A percentile compares a stretch with the other conserved stretches of the same genome.
Conservation (phyloP, 1,140 invertebrate species). For the Zaprionus africanus region DNA sequence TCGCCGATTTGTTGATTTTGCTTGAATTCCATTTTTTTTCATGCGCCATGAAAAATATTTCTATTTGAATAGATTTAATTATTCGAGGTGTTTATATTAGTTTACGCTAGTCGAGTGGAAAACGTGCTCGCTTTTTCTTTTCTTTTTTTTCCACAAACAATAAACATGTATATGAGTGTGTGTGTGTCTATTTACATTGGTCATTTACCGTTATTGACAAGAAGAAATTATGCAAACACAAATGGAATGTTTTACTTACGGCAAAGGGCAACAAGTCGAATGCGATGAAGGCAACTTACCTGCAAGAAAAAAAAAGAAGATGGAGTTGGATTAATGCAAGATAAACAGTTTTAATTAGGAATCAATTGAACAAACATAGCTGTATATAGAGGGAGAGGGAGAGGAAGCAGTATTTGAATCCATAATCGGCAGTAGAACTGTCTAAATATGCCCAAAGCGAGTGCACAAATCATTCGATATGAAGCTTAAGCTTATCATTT, state of each 20-base stretch:
- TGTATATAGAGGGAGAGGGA: background rate
- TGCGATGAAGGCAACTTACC: constrained; percentile 49
- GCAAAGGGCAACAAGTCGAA: constrained; percentile 21
- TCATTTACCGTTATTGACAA: constrained; percentile 35
- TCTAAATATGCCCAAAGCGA: constrained; percentile 19
- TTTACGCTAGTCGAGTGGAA: constrained; percentile 4
- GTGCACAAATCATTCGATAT: constrained; percentile 45
- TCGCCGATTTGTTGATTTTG: background rate
- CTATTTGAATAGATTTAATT: constrained; percentile 22
- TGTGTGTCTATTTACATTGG: constrained; percentile 20
- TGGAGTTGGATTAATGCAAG: background rate
- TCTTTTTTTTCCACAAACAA: background rate
- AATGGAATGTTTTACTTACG: constrained; percentile 38
- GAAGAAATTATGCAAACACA: constrained; percentile 27
- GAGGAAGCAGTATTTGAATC: background rate
- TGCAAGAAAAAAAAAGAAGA: constrained; percentile 34
- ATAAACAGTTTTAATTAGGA: constrained; percentile 33
- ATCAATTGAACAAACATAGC: constrained; percentile 11
- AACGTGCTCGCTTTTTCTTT: background rate
- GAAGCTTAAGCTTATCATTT: constrained; percentile 44
- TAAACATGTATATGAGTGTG: background rate
- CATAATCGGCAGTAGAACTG: background rate
- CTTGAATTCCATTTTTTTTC: background rate
- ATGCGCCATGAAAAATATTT: background rate
- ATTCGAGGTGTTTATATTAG: constrained; percentile 29